A percentile compares a stretch with the other conserved stretches of the same genome.
phyloP scores from a whole-genome alignment of 2,113 vertebrate species.

The Psilopsiagon aurifrons region DNA sequence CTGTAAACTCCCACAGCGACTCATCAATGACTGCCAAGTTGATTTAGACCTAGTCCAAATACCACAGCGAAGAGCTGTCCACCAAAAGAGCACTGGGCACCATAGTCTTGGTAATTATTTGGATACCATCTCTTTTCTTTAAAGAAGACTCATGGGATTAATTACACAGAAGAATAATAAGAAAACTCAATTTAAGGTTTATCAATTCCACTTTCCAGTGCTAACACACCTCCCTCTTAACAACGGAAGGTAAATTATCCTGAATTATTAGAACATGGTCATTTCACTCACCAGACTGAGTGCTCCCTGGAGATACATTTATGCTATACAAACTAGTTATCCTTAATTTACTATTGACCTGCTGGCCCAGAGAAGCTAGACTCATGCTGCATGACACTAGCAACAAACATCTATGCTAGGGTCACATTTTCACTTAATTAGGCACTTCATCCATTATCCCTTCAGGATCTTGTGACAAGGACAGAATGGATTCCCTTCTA shows the following conservation, averaged over 20 bases:
- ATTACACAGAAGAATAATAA: neutral
- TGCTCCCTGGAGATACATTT: neutral
- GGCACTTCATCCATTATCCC: neutral
- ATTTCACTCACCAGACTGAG: neutral
- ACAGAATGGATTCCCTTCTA: neutral
- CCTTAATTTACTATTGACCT: neutral
- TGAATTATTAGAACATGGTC: neutral
- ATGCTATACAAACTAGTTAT: neutral
- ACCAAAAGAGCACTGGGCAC: neutral
- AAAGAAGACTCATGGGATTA: neutral
- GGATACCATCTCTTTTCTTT: neutral
- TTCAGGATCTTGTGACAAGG: neutral
- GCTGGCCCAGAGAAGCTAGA: neutral
- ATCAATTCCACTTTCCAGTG: neutral
- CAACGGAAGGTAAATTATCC: slow-evolving; percentile 3
- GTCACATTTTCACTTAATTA: neutral
- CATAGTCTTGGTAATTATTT: neutral
- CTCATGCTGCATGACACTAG: neutral
- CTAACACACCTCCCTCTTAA: neutral
- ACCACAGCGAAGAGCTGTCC: neutral
- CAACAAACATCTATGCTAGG: neutral
- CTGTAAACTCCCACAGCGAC: accelerated
- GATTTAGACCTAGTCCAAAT: neutral
- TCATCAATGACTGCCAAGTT: neutral
- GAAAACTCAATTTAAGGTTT: slow-evolving; percentile 16